Evolutionary conservation across 2,888 invertebrate genomes (phyloP).

Genomic region (Melanargia galathea): DNA sequence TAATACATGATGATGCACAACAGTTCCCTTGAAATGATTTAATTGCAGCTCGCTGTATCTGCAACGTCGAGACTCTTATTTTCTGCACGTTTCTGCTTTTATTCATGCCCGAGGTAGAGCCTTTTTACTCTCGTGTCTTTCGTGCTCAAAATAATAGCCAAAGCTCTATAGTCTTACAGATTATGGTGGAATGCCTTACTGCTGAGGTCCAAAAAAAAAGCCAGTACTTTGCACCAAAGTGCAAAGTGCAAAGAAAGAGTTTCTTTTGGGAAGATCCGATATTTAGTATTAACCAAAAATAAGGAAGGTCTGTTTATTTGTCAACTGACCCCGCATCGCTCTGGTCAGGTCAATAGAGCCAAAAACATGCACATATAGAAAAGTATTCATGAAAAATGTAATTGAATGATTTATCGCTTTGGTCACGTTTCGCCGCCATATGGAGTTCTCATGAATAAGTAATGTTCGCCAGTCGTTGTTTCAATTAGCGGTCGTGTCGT

Average conservation of each 20-base stretch:
- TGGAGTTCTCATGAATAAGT: slow-evolving; percentile 81
- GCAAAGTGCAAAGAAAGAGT: no score
- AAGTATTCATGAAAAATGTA: slow-evolving; percentile 74
- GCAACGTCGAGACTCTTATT: neutral
- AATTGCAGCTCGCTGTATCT: neutral
- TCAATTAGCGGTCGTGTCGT: slow-evolving; percentile 80
- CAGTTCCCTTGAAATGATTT: neutral
- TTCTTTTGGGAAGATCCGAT: no score
- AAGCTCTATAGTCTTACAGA: neutral
- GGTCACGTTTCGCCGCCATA: slow-evolving; percentile 78
- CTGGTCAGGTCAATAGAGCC: neutral
- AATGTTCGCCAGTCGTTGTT: slow-evolving; percentile 79
- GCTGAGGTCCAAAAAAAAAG: no score
- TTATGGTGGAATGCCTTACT: neutral
- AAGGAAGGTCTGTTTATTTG: neutral
- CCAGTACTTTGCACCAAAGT: no score
- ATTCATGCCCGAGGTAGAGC: neutral
- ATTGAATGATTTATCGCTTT: slow-evolving; percentile 79
- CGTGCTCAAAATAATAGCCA: neutral
- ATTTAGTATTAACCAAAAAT: neutral
- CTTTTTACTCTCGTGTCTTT: neutral
- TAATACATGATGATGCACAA: neutral
- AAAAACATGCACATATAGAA: slow-evolving; percentile 24
- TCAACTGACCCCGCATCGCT: neutral
- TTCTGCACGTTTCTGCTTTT: slow-evolving; percentile 1